Conservation (phyloP, 30 jellyfish, hydroid and myxozoan species). For the Phacellophora camtschatica region DNA sequence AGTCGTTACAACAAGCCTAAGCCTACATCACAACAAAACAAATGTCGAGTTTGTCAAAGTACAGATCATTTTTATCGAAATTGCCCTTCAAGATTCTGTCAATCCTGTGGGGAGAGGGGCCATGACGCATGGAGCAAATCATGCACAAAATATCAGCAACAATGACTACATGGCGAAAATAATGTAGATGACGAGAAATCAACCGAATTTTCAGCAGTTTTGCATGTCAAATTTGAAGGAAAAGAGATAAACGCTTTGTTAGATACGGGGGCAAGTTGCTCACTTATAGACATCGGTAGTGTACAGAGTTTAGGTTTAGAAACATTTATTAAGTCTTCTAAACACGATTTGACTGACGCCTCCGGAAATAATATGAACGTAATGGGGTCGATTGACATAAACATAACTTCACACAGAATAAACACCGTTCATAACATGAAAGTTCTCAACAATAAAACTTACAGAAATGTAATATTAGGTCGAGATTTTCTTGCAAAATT, state of each 20-base stretch:
- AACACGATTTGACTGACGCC: constrained; percentile 10
- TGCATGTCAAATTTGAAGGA: constrained; percentile 2
- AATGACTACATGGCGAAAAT: neutral
- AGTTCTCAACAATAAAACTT: neutral
- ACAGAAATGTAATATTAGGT: constrained; percentile 12
- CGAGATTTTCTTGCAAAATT: constrained; percentile 1
- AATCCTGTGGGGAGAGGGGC: constrained; percentile 50
- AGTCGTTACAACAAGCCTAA: too few species aligned
- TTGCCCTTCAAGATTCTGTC: constrained; percentile 48
- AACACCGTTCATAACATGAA: constrained; percentile 10
- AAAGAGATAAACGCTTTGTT: constrained; percentile 6
- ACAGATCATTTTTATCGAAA: constrained; percentile 27
- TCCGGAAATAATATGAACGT: constrained; percentile 49
- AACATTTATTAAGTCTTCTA: neutral
- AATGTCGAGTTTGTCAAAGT: constrained; percentile 55
- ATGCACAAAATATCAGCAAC: constrained; percentile 48
- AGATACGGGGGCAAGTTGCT: constrained; percentile 62
- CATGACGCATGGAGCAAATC: constrained; percentile 51
- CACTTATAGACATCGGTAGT: constrained; percentile 49
- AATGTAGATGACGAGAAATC: neutral
- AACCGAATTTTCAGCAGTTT: constrained; percentile 46
- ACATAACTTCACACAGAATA: neutral
- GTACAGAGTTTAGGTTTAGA: neutral
- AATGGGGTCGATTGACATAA: neutral
- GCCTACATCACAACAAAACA: constrained; percentile 20